Conservation (phyloP, 2,888 invertebrate genomes). For the Corythucha ciliata region DNA sequence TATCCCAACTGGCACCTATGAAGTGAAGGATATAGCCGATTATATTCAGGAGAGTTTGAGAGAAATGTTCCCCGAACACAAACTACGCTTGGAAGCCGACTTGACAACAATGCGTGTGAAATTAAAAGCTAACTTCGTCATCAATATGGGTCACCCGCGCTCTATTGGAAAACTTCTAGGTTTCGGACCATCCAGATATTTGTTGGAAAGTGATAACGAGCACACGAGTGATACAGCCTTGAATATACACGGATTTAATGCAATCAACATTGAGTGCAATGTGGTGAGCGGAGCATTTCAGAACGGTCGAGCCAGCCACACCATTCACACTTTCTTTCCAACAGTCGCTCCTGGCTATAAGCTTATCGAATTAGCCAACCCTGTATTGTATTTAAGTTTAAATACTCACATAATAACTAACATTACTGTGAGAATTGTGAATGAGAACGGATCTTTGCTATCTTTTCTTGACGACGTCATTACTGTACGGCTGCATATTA, state of each 20-base stretch:
- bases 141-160: constrained; percentile 26
- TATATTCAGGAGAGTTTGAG: constrained; percentile 14
- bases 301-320: constrained; percentile 37
- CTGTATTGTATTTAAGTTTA: constrained; percentile 39
- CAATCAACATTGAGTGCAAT: constrained; percentile 37
- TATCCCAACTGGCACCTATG: constrained; percentile 38
- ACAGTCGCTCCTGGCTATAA: constrained; percentile 39
- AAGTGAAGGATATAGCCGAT: constrained; percentile 36
- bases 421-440: constrained; percentile 32
- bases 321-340: constrained; percentile 39
- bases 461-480: constrained; percentile 39
- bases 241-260: constrained; percentile 37
- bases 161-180: constrained; percentile 35
- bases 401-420: constrained; percentile 16
- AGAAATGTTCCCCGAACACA: neutral
- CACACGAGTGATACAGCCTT: constrained; percentile 38
- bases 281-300: constrained; percentile 37
- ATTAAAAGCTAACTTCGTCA: constrained; percentile 27
- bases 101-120: constrained; percentile 37
- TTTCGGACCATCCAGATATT: constrained; percentile 32
- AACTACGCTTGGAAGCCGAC: constrained; percentile 26
- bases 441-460: constrained; percentile 37
- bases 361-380: constrained; percentile 38
- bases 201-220: constrained; percentile 16
- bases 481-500: constrained; percentile 36